Evolutionary conservation across 1,140 invertebrate genomes (phyloP).

Genomic region (Drosophila nannoptera): DNA sequence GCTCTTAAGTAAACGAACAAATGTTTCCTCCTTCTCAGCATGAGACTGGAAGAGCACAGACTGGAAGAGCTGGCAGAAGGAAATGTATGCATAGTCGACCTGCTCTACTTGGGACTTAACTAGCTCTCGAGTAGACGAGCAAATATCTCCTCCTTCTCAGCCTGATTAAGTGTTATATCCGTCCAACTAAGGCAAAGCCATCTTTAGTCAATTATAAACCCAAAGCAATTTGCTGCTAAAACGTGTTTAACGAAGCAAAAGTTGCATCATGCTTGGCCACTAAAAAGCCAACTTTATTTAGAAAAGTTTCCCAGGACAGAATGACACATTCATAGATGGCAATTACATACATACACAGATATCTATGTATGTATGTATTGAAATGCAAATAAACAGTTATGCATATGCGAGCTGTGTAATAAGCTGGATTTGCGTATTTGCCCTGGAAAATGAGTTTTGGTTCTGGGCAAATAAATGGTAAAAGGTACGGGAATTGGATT

Average conservation of each 20-base stretch:
- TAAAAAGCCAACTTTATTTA: neutral
- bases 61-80: too few relatives aligned
- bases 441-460: conserved; percentile 33
- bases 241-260: neutral
- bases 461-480: conserved; percentile 22
- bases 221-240: neutral
- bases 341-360: conserved; percentile 6
- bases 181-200: too few relatives aligned
- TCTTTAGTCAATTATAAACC: neutral
- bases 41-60: too few relatives aligned
- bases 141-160: too few relatives aligned
- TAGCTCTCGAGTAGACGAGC: too few relatives aligned
- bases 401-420: conserved; percentile 15
- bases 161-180: too few relatives aligned
- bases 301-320: conserved; percentile 2
- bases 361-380: neutral
- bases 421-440: conserved; percentile 9
- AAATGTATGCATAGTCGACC: too few relatives aligned
- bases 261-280: neutral
- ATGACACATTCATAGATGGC: conserved; percentile 1
- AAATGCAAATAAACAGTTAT: conserved; percentile 23
- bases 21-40: too few relatives aligned
- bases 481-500: neutral
- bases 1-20: too few relatives aligned
- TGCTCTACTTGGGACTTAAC: too few relatives aligned